These are phyloP conservation scores for Mimumesa dahlbomi DNA, from an alignment of 2,888 invertebrate genomes.

Conservation along the genomic window DNA sequence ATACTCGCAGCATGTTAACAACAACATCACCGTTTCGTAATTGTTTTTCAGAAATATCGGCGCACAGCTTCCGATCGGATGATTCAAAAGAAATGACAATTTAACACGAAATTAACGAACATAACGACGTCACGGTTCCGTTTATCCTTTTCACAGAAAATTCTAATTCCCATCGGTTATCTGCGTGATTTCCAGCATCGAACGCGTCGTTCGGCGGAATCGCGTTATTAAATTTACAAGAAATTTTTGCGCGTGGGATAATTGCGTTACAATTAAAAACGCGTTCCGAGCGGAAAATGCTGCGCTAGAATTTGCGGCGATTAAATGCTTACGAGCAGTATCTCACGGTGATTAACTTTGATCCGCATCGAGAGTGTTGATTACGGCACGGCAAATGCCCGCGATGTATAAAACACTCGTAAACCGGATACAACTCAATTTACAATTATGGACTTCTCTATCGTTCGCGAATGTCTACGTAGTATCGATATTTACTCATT, in stretches of 20 bases:
- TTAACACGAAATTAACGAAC: too few relatives aligned
- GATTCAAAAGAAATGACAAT: too few relatives aligned
- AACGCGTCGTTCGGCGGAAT: not conserved
- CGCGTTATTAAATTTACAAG: slow-evolving; percentile 10
- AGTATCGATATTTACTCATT: not conserved
- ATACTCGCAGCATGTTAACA: not conserved
- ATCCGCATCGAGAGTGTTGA: slow-evolving; percentile 36
- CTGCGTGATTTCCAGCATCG: too few relatives aligned
- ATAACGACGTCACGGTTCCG: too few relatives aligned
- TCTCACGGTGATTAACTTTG: slow-evolving; percentile 42
- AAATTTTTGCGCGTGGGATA: slow-evolving; percentile 21
- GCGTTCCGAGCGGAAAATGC: slow-evolving; percentile 15
- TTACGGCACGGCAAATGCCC: slow-evolving; percentile 7
- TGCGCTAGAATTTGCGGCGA: slow-evolving; percentile 23
- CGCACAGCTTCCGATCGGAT: too few relatives aligned
- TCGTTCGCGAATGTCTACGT: not conserved
- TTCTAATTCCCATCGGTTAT: too few relatives aligned
- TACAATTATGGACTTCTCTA: slow-evolving; percentile 10
- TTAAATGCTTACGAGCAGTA: slow-evolving; percentile 41
- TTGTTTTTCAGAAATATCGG: too few relatives aligned
- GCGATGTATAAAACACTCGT: slow-evolving; percentile 21
- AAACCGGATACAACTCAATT: slow-evolving; percentile 23
- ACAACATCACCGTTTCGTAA: not conserved
- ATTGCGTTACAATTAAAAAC: slow-evolving; percentile 43
- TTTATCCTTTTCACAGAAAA: too few relatives aligned